Evolutionary conservation across 2,888 invertebrate genomes (phyloP), one percentile per base, ranked within the genome.

Genomic region (Agriopis marginaria): DNA sequence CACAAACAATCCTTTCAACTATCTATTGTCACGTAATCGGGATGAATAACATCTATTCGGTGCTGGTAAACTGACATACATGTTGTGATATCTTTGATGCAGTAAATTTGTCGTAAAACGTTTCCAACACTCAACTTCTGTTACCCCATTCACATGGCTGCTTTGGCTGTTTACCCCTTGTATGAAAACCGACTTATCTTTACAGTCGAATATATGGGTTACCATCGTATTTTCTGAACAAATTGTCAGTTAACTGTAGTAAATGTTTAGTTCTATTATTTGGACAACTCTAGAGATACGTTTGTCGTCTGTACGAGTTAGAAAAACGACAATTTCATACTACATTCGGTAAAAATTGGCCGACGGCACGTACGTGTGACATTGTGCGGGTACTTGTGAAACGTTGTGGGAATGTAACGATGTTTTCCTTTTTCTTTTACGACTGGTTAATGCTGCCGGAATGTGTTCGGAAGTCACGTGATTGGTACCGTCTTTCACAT

Each of bases 1-100:
- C 49, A 42, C 65, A 59, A 62, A 59, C 47, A 55, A 66, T 68
- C 68, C 59, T 62, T 50, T 45, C 69, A 58, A 67, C 55, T 59
- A 63, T 40, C 68, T 69, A 73, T 75, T 76, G 73, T 76, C 72
- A 68, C 61, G 71, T 73, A 66, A 74, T 73, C 55, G 53, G 56
- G 65, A 39, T 61, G 71, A 62, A 66, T 64, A 60, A 63, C 59
- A 59, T 53, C 63, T 68, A 60, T 60, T 60, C 8, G 42, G 14
- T 40, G 54, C 11, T 9, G 47, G n/a, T 62, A 51, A 59, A 49
- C 47, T 49, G 63, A 32, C 58, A 47, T 23, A 63, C 39, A 56
- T 39, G 39, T 44, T 45, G 55, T 12, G n/a, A 50, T 51, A 39
- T 56, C 53, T 53, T 40, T 44, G 50, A 51, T 40, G 54, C 60